phyloP scores from a whole-genome alignment of 2,113 vertebrate genomes.

The Phylloscopus trochiloides region DNA sequence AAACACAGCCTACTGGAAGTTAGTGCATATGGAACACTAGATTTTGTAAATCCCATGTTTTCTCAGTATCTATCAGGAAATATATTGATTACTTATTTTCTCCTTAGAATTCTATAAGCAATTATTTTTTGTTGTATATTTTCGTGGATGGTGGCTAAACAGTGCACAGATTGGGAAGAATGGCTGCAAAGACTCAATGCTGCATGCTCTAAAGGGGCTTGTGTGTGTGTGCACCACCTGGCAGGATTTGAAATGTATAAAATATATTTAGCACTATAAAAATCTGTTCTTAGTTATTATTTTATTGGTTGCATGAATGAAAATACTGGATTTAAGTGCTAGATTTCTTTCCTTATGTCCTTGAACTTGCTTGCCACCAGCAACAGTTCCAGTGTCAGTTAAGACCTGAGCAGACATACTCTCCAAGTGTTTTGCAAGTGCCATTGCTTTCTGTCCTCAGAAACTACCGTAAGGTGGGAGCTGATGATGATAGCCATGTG shows the following conservation, averaged over 20 bases:
- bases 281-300: not conserved
- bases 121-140: not conserved
- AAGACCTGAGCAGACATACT: not conserved
- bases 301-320: not conserved
- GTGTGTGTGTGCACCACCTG: not conserved
- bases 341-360: not conserved
- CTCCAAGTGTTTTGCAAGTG: not conserved
- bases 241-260: not conserved
- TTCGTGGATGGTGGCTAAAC: not conserved
- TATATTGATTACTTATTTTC: not conserved
- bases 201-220: not conserved
- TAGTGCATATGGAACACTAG: not conserved
- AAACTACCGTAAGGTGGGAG: not conserved
- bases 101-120: not conserved
- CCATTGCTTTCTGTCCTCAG: constrained; percentile 9
- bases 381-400: not conserved
- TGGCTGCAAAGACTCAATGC: not conserved
- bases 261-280: not conserved
- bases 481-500: not conserved
- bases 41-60: not conserved
- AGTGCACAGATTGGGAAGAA: not conserved
- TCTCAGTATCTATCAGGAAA: not conserved
- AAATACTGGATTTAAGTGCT: not conserved
- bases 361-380: constrained; percentile 35
- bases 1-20: not conserved